These are phyloP conservation scores for Rhombomys opimus DNA, from an alignment of 2,113 vertebrate species.

Conservation along the genomic window DNA sequence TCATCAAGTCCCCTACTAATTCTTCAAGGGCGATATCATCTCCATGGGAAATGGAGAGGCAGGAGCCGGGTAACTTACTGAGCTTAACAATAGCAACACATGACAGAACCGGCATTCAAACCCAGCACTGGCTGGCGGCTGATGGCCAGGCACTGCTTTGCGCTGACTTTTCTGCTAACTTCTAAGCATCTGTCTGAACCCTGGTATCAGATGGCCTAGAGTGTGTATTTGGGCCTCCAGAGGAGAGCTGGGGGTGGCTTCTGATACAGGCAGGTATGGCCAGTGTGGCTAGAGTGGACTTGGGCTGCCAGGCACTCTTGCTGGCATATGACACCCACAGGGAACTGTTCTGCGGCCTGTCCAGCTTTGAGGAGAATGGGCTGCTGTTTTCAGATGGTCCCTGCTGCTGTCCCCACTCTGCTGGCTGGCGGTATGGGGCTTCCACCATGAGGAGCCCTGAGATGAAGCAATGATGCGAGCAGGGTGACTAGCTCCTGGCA, in stretches of 20 bases:
- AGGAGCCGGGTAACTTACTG: neutral
- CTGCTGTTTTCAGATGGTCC: neutral
- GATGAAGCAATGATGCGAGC: neutral
- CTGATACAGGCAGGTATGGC: neutral
- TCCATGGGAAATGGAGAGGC: neutral
- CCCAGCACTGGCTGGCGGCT: neutral
- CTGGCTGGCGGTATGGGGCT: neutral
- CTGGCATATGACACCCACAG: neutral
- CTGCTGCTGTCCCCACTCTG: neutral
- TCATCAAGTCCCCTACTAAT: neutral
- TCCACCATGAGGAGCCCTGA: neutral
- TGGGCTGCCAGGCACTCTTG: neutral
- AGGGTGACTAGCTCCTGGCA: too few relatives aligned
- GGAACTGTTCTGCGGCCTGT: neutral
- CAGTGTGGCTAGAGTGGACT: neutral
- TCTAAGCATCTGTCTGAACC: neutral
- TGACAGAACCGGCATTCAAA: conserved; percentile 16
- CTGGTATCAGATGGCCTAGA: neutral
- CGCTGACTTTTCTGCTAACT: neutral
- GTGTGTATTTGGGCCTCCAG: neutral
- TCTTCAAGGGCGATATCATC: neutral
- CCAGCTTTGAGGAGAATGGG: neutral
- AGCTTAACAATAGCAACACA: neutral
- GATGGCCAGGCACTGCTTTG: neutral
- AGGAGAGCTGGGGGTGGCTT: neutral